Conservation (phyloP, 2,113 vertebrate genomes). For the Thinocorus orbignyianus region DNA sequence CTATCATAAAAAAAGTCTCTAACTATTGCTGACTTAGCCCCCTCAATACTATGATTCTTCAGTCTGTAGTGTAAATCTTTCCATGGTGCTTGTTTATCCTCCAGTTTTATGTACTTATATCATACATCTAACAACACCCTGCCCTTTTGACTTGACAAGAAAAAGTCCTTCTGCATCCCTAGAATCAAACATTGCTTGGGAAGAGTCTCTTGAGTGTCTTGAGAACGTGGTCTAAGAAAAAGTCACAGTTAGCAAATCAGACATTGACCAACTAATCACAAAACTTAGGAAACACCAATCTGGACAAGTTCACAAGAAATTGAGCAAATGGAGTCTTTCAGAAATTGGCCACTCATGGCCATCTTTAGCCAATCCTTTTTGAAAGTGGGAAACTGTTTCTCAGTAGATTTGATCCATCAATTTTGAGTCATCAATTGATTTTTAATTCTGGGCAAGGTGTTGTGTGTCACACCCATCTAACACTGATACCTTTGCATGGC, state of each 20-base stretch:
- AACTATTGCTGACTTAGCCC: neutral
- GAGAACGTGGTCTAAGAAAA: neutral
- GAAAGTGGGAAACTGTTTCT: neutral
- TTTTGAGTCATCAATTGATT: neutral
- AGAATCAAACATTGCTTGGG: neutral
- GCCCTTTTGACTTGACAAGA: neutral
- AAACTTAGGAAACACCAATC: neutral
- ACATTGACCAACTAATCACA: neutral
- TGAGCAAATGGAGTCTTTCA: neutral
- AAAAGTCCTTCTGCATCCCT: neutral
- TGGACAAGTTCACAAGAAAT: neutral
- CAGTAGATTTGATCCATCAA: neutral
- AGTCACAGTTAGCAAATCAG: neutral
- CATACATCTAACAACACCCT: neutral
- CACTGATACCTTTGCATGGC: neutral
- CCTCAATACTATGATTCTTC: neutral
- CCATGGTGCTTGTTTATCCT: neutral
- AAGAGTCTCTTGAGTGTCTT: neutral
- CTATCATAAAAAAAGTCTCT: neutral
- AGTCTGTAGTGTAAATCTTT: neutral
- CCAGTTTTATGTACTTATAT: neutral
- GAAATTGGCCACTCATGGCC: neutral
- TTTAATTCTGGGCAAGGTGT: neutral
- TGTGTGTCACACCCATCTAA: neutral
- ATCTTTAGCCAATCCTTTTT: neutral